Base-by-base conservation (phyloP, 2,888 invertebrate genomes). In the Saturnia japonica region DNA sequence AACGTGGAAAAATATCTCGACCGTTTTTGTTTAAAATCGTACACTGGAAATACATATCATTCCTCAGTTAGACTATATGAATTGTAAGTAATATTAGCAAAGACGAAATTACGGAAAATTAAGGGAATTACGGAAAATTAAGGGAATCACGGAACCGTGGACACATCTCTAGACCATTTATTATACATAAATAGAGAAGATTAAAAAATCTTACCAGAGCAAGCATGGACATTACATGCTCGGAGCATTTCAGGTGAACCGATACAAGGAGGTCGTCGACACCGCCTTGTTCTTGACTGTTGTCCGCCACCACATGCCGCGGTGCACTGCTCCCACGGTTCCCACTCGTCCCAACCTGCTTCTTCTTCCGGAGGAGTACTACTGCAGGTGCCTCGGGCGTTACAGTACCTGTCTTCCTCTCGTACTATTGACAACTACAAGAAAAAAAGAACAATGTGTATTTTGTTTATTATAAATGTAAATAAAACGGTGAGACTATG, bases 321-420 rank as follows among this genome's bases (percentile, higher is more conserved):
- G 0, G 89, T 88, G 77, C 93, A 93, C 2, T 84, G 71, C 54
- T 84, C 86, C 93, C 91, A 91, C 0, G 85, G 66, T 0, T 84
- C 88, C 91, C 91, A 92, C 60, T 82, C 74, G 43, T 86, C 89
- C 91, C 92, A 93, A 0, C 87, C 85, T 0, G 80, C 81, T 62
- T 86, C 90, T n/a, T 85, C 85, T 12, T 81, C 82, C 0, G 84
- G 78, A 0, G 90, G 88, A 0, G 82, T 78, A 14, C 82, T 87
- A 64, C 91, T 94, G 79, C 98, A 98, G 3, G 94, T 93, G 0
- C 96, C 97, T 62, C 95, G 95, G 0, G 94, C 88, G 0, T 95
- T 95, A 84, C 98, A 98, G 80, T 96, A 95, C 43, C 97, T 95
- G 70, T 96, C 96, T 85, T 98, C 98, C 78, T 97, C 97, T 78